These are phyloP conservation scores for Acromyrmex heyeri DNA, from an alignment of 1,140 invertebrate species.

Conservation along the genomic window DNA sequence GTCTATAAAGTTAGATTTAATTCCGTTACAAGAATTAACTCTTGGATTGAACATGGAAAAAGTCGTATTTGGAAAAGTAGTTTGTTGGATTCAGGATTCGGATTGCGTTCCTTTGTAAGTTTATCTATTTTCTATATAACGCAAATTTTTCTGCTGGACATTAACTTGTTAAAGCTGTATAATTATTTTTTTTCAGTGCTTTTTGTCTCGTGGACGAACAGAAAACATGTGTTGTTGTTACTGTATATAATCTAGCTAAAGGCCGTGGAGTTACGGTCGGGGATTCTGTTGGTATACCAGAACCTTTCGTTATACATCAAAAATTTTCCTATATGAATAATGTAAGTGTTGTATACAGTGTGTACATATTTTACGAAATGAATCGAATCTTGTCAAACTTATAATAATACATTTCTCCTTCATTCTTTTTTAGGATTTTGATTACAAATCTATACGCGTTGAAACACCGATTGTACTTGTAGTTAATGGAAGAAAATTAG, in stretches of 20 bases:
- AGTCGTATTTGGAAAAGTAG: constrained; percentile 93
- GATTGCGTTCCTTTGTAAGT: constrained; percentile 93
- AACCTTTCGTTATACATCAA: constrained; percentile 90
- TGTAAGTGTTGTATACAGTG: constrained; percentile 84
- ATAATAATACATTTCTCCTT: constrained; percentile 72
- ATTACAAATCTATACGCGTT: constrained; percentile 91
- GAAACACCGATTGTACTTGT: constrained; percentile 92
- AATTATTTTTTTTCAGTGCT: constrained; percentile 87
- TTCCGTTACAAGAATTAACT: constrained; percentile 86
- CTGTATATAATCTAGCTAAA: constrained; percentile 94
- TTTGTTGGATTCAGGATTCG: constrained; percentile 92
- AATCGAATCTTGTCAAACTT: not conserved
- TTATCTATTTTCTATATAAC: not conserved
- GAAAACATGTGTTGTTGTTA: constrained; percentile 91
- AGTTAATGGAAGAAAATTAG: constrained; percentile 92
- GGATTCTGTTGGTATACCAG: constrained; percentile 93
- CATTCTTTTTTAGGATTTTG: constrained; percentile 88
- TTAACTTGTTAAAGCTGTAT: constrained; percentile 33
- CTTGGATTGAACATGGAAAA: constrained; percentile 89
- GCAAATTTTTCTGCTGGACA: not conserved
- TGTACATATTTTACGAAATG: not conserved
- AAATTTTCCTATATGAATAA: constrained; percentile 88
- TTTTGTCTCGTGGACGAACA: constrained; percentile 93
- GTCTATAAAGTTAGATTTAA: constrained; percentile 87
- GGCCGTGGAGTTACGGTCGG: constrained; percentile 94